Evolutionary conservation across 1,140 invertebrate genomes (phyloP).

Genomic region (Campoletis sonorensis): DNA sequence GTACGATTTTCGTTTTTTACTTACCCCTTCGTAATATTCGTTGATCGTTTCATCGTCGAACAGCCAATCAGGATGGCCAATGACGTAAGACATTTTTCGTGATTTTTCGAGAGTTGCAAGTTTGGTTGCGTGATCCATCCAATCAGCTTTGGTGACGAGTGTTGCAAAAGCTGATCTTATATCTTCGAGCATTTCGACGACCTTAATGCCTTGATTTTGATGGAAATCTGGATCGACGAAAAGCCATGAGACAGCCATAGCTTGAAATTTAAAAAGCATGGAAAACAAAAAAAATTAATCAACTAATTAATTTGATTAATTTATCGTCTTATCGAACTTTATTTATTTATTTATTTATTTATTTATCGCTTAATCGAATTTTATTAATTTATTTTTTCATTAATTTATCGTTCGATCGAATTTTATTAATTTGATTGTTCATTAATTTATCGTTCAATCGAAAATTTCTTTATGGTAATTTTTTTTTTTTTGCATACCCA

Average conservation of each 20-base stretch:
- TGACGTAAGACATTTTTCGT: conserved; percentile 83
- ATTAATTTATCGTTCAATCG: no score
- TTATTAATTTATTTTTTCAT: neutral
- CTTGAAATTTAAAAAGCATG: conserved; percentile 54
- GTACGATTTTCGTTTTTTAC: conserved; percentile 26
- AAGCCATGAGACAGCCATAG: conserved; percentile 73
- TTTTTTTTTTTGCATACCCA: conserved; percentile 73
- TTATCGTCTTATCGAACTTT: no score
- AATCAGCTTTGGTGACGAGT: conserved; percentile 82
- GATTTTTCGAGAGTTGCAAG: conserved; percentile 85
- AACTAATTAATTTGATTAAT: no score
- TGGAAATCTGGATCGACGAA: conserved; percentile 68
- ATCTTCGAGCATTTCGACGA: conserved; percentile 78
- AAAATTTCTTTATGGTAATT: no score
- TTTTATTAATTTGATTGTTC: neutral
- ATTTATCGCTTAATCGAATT: neutral
- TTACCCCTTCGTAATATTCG: conserved; percentile 81
- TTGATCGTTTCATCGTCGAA: conserved; percentile 80
- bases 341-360: no score
- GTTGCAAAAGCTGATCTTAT: conserved; percentile 87
- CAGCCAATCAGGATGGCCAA: conserved; percentile 90
- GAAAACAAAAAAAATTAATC: neutral
- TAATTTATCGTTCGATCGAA: neutral
- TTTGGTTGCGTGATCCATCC: conserved; percentile 92
- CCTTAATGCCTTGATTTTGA: conserved; percentile 56